Evolutionary conservation across 2,797 vertebrate genomes (phyloP), one percentile per base, ranked within the genome.

Genomic region (Phrynocephalus guinanensis): DNA sequence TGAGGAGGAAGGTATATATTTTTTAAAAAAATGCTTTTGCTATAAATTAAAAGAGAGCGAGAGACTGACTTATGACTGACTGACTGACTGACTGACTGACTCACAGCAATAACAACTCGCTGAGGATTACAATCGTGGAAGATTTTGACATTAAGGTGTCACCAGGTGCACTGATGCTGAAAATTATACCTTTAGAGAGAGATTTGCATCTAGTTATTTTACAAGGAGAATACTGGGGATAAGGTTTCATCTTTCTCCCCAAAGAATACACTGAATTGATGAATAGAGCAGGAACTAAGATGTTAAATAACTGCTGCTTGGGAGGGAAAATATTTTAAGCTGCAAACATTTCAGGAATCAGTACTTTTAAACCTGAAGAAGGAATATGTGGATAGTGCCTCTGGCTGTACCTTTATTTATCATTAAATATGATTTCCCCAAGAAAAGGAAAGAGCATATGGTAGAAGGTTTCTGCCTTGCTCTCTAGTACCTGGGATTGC

Each of bases 161-260:
- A 79, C 44, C n/a, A 79, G 52, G 84, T 33, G 76, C n/a, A 79
- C 16, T 20, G 76, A 79, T 79, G 66, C 84, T 48, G 73, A 16
- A 85, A 56, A 50, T 60, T 70, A 77, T 85, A 92, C 66, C 8
- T 70, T 83, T 52, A 90, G 75, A 93, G 33, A 6, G 56, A 60
- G 15, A 60, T 60, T 60, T 60, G 56, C 9, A 60, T 60, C 56
- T 16, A 60, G 9, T 60, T 60, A 86, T 85, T 83, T 93, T 70
- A 90, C 90, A 92, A 44, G 38, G 38, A 44, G 50, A 83, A 20
- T 0, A 26, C 87, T 86, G 67, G 87, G 70, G 89, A 91, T 91
- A 80, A 3, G 1, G 4, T 89, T 90, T 85, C 30, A 3, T 50
- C 20, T 28, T 79, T 30, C 33, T 33, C 84, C 0, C 38, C 30